Evolutionary conservation across 2,888 invertebrate species (phyloP).

Genomic region (Deroplatys truncata): DNA sequence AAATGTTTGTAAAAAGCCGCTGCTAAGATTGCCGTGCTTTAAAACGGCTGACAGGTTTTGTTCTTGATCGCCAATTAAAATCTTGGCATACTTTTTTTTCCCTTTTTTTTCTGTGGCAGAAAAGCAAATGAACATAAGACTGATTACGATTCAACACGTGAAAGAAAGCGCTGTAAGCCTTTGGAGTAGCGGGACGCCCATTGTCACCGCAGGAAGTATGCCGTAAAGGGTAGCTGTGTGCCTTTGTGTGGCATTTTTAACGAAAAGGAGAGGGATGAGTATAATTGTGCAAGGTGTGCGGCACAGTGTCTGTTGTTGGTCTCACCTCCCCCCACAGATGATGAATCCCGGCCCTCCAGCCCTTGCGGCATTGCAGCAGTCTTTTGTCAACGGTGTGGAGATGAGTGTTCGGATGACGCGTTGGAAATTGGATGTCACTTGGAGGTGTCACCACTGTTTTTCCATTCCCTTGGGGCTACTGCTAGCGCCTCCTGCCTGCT

Average conservation of each 20-base stretch:
- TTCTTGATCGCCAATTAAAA: background rate
- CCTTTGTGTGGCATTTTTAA: background rate
- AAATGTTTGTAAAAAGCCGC: background rate
- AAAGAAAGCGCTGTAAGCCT: background rate
- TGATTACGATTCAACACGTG: background rate
- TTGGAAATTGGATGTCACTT: constrained; percentile 50
- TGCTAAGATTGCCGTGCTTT: background rate
- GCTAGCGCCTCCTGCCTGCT: background rate
- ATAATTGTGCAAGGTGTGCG: background rate
- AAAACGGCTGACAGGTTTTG: background rate
- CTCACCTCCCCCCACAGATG: background rate
- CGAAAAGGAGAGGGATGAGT: background rate
- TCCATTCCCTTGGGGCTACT: constrained; percentile 11
- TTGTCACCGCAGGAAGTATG: background rate
- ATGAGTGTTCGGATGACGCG: constrained; percentile 39
- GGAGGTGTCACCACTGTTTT: constrained; percentile 47
- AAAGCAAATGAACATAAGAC: background rate
- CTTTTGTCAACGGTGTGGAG: constrained; percentile 25
- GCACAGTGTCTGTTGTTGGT: background rate
- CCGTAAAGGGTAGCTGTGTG: background rate
- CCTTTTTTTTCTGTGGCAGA: background rate
- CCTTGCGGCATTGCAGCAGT: constrained; percentile 16
- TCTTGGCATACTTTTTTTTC: background rate
- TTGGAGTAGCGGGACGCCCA: background rate
- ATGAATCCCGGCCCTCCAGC: background rate